Evolutionary conservation across 2,888 invertebrate species (phyloP).

Genomic region (Laothoe populi): DNA sequence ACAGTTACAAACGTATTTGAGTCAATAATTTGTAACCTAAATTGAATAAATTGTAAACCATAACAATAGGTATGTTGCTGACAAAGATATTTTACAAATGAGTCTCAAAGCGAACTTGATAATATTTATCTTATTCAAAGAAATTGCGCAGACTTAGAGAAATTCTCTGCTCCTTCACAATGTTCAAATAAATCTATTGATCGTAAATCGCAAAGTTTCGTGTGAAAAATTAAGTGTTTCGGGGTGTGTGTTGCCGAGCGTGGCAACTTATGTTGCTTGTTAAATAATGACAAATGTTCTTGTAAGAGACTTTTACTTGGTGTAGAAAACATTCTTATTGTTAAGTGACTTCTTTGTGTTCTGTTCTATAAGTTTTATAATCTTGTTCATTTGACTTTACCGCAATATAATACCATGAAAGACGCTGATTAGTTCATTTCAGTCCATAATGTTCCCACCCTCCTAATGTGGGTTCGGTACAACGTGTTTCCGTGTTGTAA

Average conservation of each 20-base stretch:
- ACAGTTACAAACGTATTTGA: too few species aligned
- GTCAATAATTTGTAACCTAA: too few species aligned
- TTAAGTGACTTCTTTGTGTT: background rate
- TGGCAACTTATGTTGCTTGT: slow-evolving; percentile 13
- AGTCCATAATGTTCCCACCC: background rate
- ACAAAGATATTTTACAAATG: slow-evolving; percentile 6
- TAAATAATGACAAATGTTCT: background rate
- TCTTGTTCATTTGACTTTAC: too few species aligned
- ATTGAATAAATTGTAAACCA: background rate
- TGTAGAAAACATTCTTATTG: slow-evolving; percentile 1
- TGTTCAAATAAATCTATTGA: slow-evolving; percentile 24
- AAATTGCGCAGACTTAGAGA: slow-evolving; percentile 18
- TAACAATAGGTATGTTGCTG: background rate
- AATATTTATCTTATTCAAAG: slow-evolving; percentile 25
- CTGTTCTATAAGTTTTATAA: background rate
- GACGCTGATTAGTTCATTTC: background rate
- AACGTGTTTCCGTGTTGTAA: background rate
- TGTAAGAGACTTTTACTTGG: background rate
- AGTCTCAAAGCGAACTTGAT: slow-evolving; percentile 17
- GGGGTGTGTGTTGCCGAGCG: slow-evolving; percentile 13
- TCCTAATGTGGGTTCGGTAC: background rate
- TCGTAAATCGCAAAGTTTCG: slow-evolving; percentile 25
- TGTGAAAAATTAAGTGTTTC: slow-evolving; percentile 22
- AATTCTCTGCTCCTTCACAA: slow-evolving; percentile 20
- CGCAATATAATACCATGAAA: background rate